Conservation (phyloP, 2,113 vertebrate genomes). For the Sula dactylatra region DNA sequence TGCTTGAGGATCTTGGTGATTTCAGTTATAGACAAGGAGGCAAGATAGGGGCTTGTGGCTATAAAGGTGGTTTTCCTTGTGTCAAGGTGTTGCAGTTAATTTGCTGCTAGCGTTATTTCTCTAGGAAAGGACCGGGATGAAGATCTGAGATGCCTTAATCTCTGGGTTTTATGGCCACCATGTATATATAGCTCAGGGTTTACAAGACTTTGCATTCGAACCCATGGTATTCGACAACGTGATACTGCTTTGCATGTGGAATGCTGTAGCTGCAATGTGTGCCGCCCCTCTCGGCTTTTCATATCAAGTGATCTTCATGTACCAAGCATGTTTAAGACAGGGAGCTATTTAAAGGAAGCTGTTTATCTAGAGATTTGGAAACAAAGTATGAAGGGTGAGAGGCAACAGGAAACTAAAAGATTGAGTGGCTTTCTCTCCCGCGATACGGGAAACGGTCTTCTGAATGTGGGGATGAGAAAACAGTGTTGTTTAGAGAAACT, state of each 20-base stretch:
- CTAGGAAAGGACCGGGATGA: neutral
- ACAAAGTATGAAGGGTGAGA: neutral
- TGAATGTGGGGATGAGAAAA: neutral
- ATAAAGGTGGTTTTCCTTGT: neutral
- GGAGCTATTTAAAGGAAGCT: conserved; percentile 13
- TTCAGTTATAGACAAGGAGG: neutral
- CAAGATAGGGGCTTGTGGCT: accelerated
- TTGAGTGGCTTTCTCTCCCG: neutral
- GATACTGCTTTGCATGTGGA: neutral
- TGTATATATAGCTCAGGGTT: neutral
- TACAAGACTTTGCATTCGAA: neutral
- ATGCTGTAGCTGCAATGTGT: neutral
- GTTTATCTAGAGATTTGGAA: neutral
- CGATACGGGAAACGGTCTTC: neutral
- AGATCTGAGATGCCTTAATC: neutral
- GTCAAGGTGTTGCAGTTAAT: neutral
- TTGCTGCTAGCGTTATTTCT: neutral
- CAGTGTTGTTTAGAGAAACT: neutral
- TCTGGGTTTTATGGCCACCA: neutral
- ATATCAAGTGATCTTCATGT: accelerated
- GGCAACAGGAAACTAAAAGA: neutral
- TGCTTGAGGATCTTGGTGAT: neutral
- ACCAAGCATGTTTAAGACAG: accelerated
- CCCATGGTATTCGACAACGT: accelerated
- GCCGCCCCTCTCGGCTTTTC: neutral